Conservation (phyloP, 2,797 vertebrate genomes). For the Artibeus jamaicensis region DNA sequence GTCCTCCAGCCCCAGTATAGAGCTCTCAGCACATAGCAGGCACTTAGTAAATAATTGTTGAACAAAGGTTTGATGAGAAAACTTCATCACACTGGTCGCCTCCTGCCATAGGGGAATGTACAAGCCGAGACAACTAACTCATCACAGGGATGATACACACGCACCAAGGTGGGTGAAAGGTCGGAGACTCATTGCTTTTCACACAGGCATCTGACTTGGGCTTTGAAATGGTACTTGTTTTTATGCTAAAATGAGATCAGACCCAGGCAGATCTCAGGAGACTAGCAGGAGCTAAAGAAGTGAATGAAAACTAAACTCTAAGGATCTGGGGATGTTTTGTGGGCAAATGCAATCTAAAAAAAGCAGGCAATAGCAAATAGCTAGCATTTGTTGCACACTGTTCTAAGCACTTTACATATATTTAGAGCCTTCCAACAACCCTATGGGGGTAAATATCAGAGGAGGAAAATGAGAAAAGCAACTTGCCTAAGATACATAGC, state of each 20-base stretch:
- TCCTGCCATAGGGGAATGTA: neutral
- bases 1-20: neutral
- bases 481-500: neutral
- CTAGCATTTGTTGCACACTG: neutral
- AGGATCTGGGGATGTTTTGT: neutral
- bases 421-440: neutral
- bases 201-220: neutral
- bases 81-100: neutral
- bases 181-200: conserved; percentile 27
- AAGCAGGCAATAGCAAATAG: neutral
- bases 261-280: conserved; percentile 5
- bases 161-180: neutral
- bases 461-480: neutral
- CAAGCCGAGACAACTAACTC: neutral
- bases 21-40: neutral
- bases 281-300: neutral
- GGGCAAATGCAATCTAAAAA: neutral
- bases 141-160: neutral
- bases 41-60: neutral
- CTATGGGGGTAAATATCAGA: neutral
- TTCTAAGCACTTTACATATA: neutral
- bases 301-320: neutral
- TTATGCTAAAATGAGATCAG: conserved; percentile 39
- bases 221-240: conserved; percentile 46
- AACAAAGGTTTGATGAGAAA: conserved; percentile 20